Conservation (phyloP, 2,113 vertebrate genomes). For the Nannospalax galili region DNA sequence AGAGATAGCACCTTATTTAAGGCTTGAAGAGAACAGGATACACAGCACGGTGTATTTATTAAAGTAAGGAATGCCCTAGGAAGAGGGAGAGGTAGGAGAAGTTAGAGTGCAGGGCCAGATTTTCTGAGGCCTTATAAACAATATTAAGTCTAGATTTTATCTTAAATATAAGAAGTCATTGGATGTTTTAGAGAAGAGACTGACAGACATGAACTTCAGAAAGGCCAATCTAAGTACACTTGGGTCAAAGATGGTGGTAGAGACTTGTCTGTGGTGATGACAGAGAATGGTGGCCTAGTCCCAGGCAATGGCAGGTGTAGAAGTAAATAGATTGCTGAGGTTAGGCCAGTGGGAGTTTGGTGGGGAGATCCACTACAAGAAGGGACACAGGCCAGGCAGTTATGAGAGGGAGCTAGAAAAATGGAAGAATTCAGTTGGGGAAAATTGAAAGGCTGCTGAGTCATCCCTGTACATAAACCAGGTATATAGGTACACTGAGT, state of each 20-base stretch:
- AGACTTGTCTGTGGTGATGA: background rate
- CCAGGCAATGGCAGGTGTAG: background rate
- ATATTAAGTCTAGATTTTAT: background rate
- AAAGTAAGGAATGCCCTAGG: background rate
- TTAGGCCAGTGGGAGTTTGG: background rate
- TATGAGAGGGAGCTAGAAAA: background rate
- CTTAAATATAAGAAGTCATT: conserved; percentile 16
- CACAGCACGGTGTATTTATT: background rate
- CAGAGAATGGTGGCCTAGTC: background rate
- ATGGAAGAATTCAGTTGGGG: background rate
- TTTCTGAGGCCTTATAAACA: background rate
- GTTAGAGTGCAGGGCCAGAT: background rate
- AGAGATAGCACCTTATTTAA: background rate
- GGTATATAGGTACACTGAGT: background rate
- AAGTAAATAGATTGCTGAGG: background rate
- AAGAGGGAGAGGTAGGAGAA: background rate
- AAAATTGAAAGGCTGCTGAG: background rate
- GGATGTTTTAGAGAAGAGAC: background rate
- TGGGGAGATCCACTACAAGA: background rate
- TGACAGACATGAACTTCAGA: background rate
- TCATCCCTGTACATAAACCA: background rate
- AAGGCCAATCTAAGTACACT: background rate
- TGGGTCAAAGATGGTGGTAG: background rate
- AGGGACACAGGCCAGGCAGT: background rate
- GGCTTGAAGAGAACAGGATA: background rate